These are phyloP conservation scores for Dolichoris vasculosae DNA, from an alignment of 1,140 invertebrate genomes.

Conservation along the genomic window DNA sequence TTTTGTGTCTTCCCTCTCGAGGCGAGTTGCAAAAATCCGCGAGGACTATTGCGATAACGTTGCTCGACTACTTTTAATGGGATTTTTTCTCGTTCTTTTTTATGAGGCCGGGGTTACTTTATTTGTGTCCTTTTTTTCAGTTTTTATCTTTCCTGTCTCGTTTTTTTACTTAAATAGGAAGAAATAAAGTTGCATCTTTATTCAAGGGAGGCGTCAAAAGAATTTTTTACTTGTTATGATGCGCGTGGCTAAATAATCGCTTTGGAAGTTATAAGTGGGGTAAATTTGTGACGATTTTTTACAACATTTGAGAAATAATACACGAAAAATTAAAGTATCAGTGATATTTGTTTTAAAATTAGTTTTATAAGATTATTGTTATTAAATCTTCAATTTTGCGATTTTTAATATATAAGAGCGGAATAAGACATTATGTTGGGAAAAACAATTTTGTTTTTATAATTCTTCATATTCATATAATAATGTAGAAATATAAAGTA, in stretches of 20 bases:
- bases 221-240: neutral
- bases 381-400: too few relatives aligned
- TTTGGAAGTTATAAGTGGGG: neutral
- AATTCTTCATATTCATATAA: too few relatives aligned
- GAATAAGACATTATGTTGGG: too few relatives aligned
- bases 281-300: neutral
- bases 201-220: neutral
- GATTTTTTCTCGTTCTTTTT: neutral
- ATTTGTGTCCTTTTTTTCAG: too few relatives aligned
- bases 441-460: too few relatives aligned
- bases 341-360: too few relatives aligned
- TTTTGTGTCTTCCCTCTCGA: neutral
- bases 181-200: neutral
- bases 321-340: too few relatives aligned
- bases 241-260: neutral
- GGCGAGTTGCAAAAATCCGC: neutral
- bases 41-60: neutral
- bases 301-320: too few relatives aligned
- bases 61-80: neutral
- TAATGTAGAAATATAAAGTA: too few relatives aligned
- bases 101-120: neutral
- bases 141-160: neutral
- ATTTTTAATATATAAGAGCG: too few relatives aligned
- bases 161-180: neutral
- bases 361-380: too few relatives aligned